These are phyloP conservation scores for Neoaliturus tenellus DNA, from an alignment of 2,888 invertebrate genomes.

Conservation along the genomic window DNA sequence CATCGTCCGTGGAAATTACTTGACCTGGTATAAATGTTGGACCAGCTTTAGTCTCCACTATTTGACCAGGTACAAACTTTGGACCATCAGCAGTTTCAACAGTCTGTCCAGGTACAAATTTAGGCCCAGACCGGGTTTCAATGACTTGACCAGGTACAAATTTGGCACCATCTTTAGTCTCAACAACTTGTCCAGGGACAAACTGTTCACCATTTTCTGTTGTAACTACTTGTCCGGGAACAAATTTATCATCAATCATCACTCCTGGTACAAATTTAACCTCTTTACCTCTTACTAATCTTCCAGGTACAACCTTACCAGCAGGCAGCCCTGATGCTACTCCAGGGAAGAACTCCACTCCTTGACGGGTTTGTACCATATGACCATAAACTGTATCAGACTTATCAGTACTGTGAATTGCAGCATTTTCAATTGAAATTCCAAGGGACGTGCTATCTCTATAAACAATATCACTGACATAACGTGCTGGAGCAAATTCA, in stretches of 20 bases:
- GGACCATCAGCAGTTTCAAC: constrained; percentile 82
- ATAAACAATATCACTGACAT: constrained; percentile 76
- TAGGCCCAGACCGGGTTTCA: constrained; percentile 79
- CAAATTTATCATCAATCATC: constrained; percentile 80
- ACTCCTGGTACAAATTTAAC: constrained; percentile 82
- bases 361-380: constrained; percentile 80
- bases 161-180: constrained; percentile 81
- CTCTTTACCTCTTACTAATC: constrained; percentile 78
- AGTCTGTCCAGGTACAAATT: constrained; percentile 84
- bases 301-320: constrained; percentile 79
- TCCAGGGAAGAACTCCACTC: constrained; percentile 81
- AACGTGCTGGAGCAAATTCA: constrained; percentile 78
- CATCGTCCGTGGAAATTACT: constrained; percentile 80
- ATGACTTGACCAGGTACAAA: constrained; percentile 88
- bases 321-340: constrained; percentile 73
- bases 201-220: constrained; percentile 83
- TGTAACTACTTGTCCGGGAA: constrained; percentile 82
- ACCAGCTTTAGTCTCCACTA: constrained; percentile 84
- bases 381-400: constrained; percentile 77
- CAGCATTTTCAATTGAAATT: constrained; percentile 60
- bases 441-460: constrained; percentile 65
- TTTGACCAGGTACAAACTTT: constrained; percentile 87
- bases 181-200: constrained; percentile 84
- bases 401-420: constrained; percentile 62
- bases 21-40: constrained; percentile 88